phyloP scores from a whole-genome alignment of 2,797 vertebrate species.

The Denticeps clupeoides region DNA sequence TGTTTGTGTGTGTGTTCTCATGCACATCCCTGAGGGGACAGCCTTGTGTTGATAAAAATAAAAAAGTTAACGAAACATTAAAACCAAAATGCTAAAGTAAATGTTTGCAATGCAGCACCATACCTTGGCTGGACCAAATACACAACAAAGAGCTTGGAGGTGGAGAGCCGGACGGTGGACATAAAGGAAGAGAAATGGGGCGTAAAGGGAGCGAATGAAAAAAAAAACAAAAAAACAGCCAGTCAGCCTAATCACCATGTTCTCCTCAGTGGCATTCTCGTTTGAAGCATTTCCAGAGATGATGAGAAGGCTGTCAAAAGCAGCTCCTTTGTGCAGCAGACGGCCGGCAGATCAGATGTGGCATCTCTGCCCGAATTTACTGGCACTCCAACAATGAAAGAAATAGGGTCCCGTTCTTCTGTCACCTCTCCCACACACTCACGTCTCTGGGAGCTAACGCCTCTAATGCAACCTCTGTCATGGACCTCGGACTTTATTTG shows the following conservation, averaged over 20 bases:
- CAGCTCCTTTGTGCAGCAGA: constrained; percentile 22
- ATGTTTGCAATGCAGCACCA: no score
- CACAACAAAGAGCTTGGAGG: no score
- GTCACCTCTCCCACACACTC: constrained; percentile 17
- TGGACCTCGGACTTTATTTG: no score
- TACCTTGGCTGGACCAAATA: no score
- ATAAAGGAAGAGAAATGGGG: constrained; percentile 14
- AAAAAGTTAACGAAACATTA: no score
- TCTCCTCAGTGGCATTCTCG: constrained; percentile 3
- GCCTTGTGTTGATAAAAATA: no score
- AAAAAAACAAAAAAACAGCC: not conserved
- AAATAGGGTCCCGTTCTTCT: constrained; percentile 29
- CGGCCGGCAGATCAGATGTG: constrained; percentile 28
- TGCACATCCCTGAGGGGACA: no score
- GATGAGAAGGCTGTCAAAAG: constrained; percentile 22
- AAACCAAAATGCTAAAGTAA: no score
- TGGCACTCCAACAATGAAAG: constrained; percentile 14
- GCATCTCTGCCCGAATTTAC: constrained; percentile 15
- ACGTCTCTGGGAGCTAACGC: no score
- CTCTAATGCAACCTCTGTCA: constrained; percentile 18
- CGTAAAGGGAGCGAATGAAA: not conserved
- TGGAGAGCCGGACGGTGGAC: no score
- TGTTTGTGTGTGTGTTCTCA: no score
- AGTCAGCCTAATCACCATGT: constrained; percentile 19
- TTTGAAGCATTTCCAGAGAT: constrained; percentile 11